Conservation (phyloP, 2,797 vertebrate genomes). For the Zenarchopterus dispar region DNA sequence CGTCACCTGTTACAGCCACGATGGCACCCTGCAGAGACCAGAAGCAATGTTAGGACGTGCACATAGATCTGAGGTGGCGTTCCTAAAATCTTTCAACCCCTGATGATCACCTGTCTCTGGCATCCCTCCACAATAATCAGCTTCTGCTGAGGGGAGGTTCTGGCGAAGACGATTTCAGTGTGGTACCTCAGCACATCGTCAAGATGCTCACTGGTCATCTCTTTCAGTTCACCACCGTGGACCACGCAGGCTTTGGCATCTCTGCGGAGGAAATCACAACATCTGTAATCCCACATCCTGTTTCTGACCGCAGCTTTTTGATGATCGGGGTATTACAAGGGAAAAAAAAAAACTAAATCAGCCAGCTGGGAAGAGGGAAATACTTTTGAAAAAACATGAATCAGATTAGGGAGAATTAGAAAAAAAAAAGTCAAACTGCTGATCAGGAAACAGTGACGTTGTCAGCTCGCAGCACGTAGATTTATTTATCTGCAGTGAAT, state of each 20-base stretch:
- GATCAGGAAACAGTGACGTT: conserved; percentile 4
- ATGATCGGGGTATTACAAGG: no score
- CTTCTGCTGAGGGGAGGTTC: conserved; percentile 93
- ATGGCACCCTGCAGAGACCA: conserved; percentile 86
- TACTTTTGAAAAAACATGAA: no score
- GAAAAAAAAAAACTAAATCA: no score
- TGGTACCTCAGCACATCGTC: conserved; percentile 89
- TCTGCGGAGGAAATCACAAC: conserved; percentile 67
- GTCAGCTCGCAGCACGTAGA: neutral
- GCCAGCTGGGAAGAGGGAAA: no score
- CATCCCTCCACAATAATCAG: conserved; percentile 95
- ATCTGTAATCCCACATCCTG: neutral
- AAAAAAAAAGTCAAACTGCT: conserved; percentile 8
- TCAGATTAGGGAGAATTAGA: no score
- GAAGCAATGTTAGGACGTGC: no score
- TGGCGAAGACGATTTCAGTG: conserved; percentile 94
- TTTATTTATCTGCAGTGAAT: conserved; percentile 47
- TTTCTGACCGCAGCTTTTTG: no score
- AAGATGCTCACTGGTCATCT: conserved; percentile 85
- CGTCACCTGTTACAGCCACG: conserved; percentile 93
- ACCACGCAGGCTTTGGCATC: conserved; percentile 96
- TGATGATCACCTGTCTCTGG: conserved; percentile 91
- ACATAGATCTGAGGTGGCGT: no score
- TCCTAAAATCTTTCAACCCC: conserved; percentile 53
- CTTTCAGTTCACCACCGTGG: conserved; percentile 93